phyloP scores from a whole-genome alignment of 1,140 invertebrate species.

The Ips nitidus region DNA sequence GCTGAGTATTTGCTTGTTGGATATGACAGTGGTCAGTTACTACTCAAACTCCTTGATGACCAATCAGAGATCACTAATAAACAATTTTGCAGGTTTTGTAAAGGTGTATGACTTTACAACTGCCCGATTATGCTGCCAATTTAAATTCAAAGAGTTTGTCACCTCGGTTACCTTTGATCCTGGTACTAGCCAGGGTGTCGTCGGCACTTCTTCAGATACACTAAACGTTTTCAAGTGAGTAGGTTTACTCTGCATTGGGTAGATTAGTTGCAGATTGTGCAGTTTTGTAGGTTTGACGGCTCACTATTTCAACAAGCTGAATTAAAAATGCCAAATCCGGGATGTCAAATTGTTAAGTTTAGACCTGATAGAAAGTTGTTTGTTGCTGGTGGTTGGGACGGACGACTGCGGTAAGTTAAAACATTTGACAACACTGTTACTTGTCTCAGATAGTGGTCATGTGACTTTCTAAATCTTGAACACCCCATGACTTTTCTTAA shows the following conservation, averaged over 20 bases:
- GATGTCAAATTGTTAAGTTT: conserved; percentile 69
- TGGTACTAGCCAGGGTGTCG: conserved; percentile 62
- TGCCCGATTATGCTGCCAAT: conserved; percentile 58
- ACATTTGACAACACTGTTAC: not conserved
- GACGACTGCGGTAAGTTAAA: conserved; percentile 55
- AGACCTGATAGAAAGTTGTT: conserved; percentile 74
- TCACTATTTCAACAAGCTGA: conserved; percentile 55
- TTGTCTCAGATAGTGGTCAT: not conserved
- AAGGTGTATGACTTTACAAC: conserved; percentile 67
- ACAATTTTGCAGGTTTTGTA: conserved; percentile 58
- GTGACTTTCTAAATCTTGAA: not conserved
- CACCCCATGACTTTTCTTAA: not conserved
- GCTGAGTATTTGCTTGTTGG: conserved; percentile 41
- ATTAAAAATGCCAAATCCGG: conserved; percentile 68
- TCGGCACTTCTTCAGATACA: conserved; percentile 63
- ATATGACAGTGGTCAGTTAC: conserved; percentile 41
- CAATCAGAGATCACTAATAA: not conserved
- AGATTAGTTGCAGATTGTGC: conserved; percentile 2
- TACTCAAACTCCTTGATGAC: not conserved
- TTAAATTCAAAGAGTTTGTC: conserved; percentile 65
- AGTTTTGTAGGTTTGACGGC: not conserved
- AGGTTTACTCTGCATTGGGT: not conserved
- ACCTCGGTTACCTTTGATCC: conserved; percentile 70
- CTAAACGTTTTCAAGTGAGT: conserved; percentile 57
- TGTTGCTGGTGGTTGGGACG: conserved; percentile 75